A percentile compares a stretch with the other conserved stretches of the same genome.
Evolutionary conservation across 2,113 vertebrate species (phyloP).

Genomic region (Helogale parvula): DNA sequence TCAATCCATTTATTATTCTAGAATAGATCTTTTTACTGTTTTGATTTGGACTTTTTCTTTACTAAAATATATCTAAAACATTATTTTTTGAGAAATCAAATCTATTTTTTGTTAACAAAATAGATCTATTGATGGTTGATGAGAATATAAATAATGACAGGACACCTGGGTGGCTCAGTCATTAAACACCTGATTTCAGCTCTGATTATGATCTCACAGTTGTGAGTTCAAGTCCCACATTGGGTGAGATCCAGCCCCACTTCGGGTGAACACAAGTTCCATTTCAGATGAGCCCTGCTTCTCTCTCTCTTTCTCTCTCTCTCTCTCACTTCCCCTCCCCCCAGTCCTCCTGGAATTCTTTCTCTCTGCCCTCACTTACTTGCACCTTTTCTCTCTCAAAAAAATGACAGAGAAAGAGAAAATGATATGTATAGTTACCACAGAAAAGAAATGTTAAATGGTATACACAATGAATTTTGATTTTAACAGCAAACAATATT

Average conservation of each 20-base stretch:
- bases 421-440: background rate
- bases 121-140: background rate
- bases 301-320: no score
- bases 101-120: slow-evolving; percentile 1
- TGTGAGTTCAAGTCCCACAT: no score
- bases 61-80: background rate
- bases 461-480: background rate
- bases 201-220: no score
- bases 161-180: no score
- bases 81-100: background rate
- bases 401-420: background rate
- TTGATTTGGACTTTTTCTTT: background rate
- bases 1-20: background rate
- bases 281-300: no score
- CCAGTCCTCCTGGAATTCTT: no score
- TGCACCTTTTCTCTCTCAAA: no score
- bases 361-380: no score
- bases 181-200: no score
- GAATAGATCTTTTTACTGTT: background rate
- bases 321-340: no score
- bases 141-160: background rate
- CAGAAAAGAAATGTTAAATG: background rate
- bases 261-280: no score
- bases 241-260: no score
- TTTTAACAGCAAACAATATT: background rate